Evolutionary conservation across 2,888 invertebrate species (phyloP), one percentile per base, ranked within the genome.

Genomic region (Encarsia formosa): DNA sequence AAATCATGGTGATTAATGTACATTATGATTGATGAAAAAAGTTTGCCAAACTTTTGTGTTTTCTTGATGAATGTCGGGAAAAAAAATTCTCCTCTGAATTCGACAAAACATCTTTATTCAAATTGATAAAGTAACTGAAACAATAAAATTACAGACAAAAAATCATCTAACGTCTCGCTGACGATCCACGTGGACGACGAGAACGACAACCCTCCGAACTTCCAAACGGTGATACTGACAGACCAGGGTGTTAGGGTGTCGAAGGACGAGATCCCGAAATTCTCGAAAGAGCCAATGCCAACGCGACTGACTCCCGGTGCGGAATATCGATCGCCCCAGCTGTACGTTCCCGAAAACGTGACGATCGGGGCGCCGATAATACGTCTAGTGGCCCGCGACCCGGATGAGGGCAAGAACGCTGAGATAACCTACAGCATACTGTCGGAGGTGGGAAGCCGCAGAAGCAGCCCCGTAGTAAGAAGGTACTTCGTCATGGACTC

Each of bases 121-220:
- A 57, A 54, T 26, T 32, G 6, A 15, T 35, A 35, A 13, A 8
- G 2, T n/a, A 15, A 35, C 2, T 18, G 8, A 3, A 4, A 42
- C 23, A 26, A 4, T 22, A 3, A 18, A 20, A 16, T 20, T 72
- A 38, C 56, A 67, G 88, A 89, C 6, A 88, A 89, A 37, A 71
- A 91, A 11, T 84, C 81, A 41, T 86, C 87, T 1, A 85, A 87
- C 69, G 85, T 87, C 0, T 82, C 84, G 63, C 69, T 93, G 8
- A 83, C 79, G 1, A 82, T 93, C 38, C 78, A 76, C 1, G 75
- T 92, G 20, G 79, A 83, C 4, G 93, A 93, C 68, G 85, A 85
- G 65, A 93, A 93, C 65, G 92, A 92, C 67, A 91, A 91, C 69
- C 67, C 81, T 13, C 90, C 90, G 0, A 77, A 77, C 44, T 88